Percentiles rank a stretch among this genome's conserved stretches.
These are phyloP conservation scores for Alfaro cultratus DNA, from an alignment of 2,797 vertebrate genomes.

Conservation along the genomic window DNA sequence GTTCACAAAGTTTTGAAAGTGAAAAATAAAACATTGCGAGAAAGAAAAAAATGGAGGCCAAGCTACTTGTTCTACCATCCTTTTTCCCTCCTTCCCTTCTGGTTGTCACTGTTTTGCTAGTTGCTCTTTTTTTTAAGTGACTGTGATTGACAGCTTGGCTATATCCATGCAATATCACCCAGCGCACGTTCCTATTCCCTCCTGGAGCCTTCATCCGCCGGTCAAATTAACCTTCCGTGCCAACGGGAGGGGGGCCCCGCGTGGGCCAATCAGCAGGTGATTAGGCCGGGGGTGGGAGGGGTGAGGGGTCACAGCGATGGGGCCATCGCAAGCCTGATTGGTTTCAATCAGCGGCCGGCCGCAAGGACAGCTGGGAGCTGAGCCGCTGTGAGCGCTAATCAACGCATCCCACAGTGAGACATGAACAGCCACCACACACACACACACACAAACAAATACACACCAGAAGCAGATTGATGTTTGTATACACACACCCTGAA, in stretches of 20 bases:
- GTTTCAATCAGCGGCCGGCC: conserved; percentile 80
- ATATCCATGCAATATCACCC: conserved; percentile 86
- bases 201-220: conserved; percentile 81
- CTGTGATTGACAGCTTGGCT: conserved; percentile 82
- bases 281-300: conserved; percentile 82
- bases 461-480: conserved; percentile 49
- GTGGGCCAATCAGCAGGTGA: conserved; percentile 85
- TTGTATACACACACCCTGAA: conserved; percentile 50
- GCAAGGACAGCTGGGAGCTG: conserved; percentile 82
- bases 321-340: conserved; percentile 83
- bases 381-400: conserved; percentile 77
- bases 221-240: conserved; percentile 85
- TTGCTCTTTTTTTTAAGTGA: conserved; percentile 70
- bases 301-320: conserved; percentile 82
- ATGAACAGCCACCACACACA: conserved; percentile 70
- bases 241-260: conserved; percentile 78
- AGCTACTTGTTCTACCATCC: conserved; percentile 1
- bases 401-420: conserved; percentile 79
- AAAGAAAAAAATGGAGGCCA: background rate
- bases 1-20: background rate
- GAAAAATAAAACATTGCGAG: background rate
- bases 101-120: conserved; percentile 60
- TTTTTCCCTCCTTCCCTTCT: conserved; percentile 12
- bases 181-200: conserved; percentile 84
- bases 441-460: conserved; percentile 40